Evolutionary conservation across 2,888 invertebrate species (phyloP).

Genomic region (Xestia sexstrigata): DNA sequence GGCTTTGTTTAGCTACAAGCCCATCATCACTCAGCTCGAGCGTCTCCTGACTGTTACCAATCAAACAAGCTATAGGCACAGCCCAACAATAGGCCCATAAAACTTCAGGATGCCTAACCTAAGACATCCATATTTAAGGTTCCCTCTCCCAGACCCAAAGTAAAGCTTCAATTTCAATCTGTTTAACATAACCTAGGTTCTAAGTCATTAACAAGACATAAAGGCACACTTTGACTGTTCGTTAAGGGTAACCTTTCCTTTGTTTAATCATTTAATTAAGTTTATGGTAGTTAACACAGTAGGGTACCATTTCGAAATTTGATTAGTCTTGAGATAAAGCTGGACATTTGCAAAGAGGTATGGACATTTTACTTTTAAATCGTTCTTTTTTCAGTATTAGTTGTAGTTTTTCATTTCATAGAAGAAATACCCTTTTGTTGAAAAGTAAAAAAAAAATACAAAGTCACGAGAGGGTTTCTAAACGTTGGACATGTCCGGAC

Average conservation of each 20-base stretch:
- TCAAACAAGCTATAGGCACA: neutral
- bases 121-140: neutral
- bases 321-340: neutral
- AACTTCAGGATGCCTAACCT: neutral
- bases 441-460: neutral
- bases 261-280: slow-evolving; percentile 46
- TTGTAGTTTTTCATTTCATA: neutral
- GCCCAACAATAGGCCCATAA: neutral
- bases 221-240: slow-evolving; percentile 22
- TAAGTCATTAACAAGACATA: slow-evolving; percentile 37
- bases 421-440: neutral
- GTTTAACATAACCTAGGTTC: slow-evolving; percentile 10
- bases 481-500: no score
- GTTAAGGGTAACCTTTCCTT: slow-evolving; percentile 43
- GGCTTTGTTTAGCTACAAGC: no score
- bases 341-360: neutral
- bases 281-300: neutral
- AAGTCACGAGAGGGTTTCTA: neutral
- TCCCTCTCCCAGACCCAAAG: neutral
- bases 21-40: no score
- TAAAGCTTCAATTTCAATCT: neutral
- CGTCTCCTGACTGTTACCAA: no score
- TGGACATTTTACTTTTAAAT: neutral
- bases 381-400: rapidly evolving
- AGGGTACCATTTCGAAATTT: neutral